Evolutionary conservation across 2,797 vertebrate genomes (phyloP).

Genomic region (Manis pentadactyla): DNA sequence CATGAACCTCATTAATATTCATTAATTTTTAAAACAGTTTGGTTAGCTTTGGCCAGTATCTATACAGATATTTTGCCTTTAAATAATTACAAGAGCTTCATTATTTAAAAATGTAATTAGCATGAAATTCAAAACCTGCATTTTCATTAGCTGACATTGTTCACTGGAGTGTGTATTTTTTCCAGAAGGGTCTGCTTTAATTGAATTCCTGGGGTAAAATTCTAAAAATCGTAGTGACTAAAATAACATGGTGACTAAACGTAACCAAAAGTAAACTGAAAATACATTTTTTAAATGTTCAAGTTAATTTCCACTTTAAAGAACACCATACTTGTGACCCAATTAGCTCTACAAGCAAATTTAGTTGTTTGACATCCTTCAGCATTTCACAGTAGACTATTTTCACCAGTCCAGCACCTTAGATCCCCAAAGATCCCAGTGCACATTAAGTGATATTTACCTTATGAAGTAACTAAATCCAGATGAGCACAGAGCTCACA

Average conservation of each 20-base stretch:
- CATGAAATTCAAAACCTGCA: slow-evolving; percentile 50
- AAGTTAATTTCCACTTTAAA: slow-evolving; percentile 67
- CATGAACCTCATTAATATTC: slow-evolving; percentile 76
- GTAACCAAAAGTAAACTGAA: slow-evolving; percentile 68
- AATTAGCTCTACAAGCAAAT: slow-evolving; percentile 68
- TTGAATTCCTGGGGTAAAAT: slow-evolving; percentile 59
- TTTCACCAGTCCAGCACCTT: slow-evolving; percentile 25
- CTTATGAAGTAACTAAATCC: slow-evolving; percentile 76
- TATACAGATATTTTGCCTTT: slow-evolving; percentile 71
- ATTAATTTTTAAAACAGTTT: slow-evolving; percentile 74
- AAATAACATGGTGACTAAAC: slow-evolving; percentile 63
- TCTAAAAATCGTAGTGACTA: slow-evolving; percentile 67
- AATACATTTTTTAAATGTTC: slow-evolving; percentile 48
- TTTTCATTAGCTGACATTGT: slow-evolving; percentile 64
- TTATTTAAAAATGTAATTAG: slow-evolving; percentile 76
- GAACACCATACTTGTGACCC: slow-evolving; percentile 37
- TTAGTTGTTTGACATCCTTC: slow-evolving; percentile 55
- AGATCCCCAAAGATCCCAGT: slow-evolving; percentile 46
- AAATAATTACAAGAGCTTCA: slow-evolving; percentile 73
- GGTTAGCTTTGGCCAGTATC: slow-evolving; percentile 65
- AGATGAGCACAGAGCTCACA: slow-evolving; percentile 65
- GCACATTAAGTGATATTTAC: slow-evolving; percentile 76
- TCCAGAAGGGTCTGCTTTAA: slow-evolving; percentile 66
- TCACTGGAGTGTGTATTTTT: slow-evolving; percentile 40
- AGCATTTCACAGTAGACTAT: slow-evolving; percentile 49